Percentiles rank a stretch among this genome's conserved stretches.
Conservation (phyloP, 2,113 vertebrate genomes). For the Serilophus lunatus region DNA sequence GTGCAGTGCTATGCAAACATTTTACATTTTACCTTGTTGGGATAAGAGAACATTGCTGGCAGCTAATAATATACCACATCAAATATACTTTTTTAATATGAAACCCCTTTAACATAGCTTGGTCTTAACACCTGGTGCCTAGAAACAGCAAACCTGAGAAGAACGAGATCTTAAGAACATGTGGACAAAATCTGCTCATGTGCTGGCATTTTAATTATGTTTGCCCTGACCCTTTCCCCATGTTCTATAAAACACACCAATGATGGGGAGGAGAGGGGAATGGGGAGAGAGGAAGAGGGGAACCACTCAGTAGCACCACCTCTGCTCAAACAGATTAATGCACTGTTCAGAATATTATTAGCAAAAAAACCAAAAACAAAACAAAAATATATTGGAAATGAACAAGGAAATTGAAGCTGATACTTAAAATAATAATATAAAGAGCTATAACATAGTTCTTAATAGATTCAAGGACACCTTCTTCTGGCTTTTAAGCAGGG, state of each 20-base stretch:
- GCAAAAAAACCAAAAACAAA: not conserved
- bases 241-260: slow-evolving; percentile 58
- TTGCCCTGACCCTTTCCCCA: slow-evolving; percentile 57
- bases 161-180: slow-evolving; percentile 59
- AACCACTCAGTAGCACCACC: slow-evolving; percentile 24
- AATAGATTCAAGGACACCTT: slow-evolving; percentile 47
- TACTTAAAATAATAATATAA: slow-evolving; percentile 26
- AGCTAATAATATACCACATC: slow-evolving; percentile 42
- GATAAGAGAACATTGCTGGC: not conserved
- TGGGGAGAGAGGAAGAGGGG: too few species aligned
- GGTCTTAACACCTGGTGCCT: slow-evolving; percentile 51
- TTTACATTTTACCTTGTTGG: not conserved
- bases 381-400: not conserved
- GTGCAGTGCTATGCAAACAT: not conserved
- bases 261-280: not conserved
- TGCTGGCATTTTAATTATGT: slow-evolving; percentile 64
- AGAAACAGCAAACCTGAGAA: slow-evolving; percentile 20
- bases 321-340: slow-evolving; percentile 14
- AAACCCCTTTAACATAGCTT: slow-evolving; percentile 5
- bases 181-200: slow-evolving; percentile 61
- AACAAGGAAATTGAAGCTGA: slow-evolving; percentile 13
- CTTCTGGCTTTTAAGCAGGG: not conserved
- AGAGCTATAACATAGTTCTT: slow-evolving; percentile 19
- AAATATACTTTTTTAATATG: slow-evolving; percentile 27
- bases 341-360: not conserved